A percentile compares a stretch with the other conserved stretches of the same genome.
Conservation (phyloP, 2,888 invertebrate genomes). For the Lumbricus terrestris region DNA sequence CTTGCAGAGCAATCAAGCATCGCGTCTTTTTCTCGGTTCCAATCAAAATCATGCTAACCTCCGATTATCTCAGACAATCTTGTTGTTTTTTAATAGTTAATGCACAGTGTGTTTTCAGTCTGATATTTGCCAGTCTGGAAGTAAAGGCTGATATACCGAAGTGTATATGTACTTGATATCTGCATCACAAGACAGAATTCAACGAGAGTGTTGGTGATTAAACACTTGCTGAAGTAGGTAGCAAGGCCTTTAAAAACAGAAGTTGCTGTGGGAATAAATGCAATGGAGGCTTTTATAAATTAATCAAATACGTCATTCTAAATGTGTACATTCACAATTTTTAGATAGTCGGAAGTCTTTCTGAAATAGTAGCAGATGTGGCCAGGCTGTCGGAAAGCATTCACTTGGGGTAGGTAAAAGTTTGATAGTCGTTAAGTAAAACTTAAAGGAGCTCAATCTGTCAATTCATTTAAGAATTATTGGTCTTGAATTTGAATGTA, state of each 20-base stretch:
- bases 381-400: neutral
- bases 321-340: neutral
- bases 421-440: neutral
- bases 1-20: neutral
- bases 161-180: neutral
- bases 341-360: neutral
- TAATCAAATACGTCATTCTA: neutral
- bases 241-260: neutral
- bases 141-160: neutral
- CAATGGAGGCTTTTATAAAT: neutral
- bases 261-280: neutral
- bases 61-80: neutral
- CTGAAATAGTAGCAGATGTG: neutral
- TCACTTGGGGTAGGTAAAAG: neutral
- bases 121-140: neutral
- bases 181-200: too few species aligned
- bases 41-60: neutral
- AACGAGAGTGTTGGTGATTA: neutral
- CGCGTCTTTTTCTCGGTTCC: neutral
- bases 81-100: neutral
- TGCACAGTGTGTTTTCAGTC: neutral
- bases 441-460: neutral
- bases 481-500: neutral
- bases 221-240: neutral
- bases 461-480: neutral